A percentile compares a stretch with the other conserved stretches of the same genome.
Conservation (phyloP, 2,113 vertebrate species). For the Brienomyrus brachyistius region DNA sequence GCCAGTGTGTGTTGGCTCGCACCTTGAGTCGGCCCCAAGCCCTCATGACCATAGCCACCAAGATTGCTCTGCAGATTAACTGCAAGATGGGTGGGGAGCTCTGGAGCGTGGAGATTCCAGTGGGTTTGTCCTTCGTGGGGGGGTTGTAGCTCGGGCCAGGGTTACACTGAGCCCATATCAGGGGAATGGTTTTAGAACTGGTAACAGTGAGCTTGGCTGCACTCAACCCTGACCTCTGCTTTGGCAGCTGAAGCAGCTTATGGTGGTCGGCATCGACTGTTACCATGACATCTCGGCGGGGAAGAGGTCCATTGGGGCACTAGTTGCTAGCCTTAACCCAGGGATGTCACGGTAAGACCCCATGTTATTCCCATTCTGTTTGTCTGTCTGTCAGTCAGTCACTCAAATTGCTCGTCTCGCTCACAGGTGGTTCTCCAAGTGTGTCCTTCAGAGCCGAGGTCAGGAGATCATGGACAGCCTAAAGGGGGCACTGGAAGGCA, state of each 20-base stretch:
- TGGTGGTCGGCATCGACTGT: conserved; percentile 92
- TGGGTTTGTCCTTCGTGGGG: conserved; percentile 47
- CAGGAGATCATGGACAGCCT: conserved; percentile 91
- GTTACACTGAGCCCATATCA: background rate
- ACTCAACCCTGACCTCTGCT: background rate
- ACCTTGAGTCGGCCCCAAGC: conserved; percentile 75
- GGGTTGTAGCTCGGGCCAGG: background rate
- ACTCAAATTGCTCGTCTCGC: background rate
- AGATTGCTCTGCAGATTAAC: conserved; percentile 87
- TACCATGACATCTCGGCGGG: conserved; percentile 81
- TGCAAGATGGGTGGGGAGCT: conserved; percentile 97
- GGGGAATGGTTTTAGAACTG: background rate
- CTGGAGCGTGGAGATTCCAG: conserved; percentile 88
- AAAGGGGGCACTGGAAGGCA: conserved; percentile 76
- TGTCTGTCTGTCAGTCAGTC: background rate
- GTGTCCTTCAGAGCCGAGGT: conserved; percentile 74
- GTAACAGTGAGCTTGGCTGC: background rate
- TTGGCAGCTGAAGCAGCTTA: conserved; percentile 78
- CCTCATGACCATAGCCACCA: conserved; percentile 77
- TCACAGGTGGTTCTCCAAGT: conserved; percentile 87
- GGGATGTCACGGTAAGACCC: conserved; percentile 75
- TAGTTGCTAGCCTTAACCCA: conserved; percentile 86
- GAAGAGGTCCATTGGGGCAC: conserved; percentile 76
- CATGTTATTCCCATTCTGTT: background rate
- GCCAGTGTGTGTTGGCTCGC: conserved; percentile 81